Evolutionary conservation across 53 echinoderm and acorn worm genomes (phyloP), one percentile per base, ranked within the genome.

Genomic region (Arbacia lixula): DNA sequence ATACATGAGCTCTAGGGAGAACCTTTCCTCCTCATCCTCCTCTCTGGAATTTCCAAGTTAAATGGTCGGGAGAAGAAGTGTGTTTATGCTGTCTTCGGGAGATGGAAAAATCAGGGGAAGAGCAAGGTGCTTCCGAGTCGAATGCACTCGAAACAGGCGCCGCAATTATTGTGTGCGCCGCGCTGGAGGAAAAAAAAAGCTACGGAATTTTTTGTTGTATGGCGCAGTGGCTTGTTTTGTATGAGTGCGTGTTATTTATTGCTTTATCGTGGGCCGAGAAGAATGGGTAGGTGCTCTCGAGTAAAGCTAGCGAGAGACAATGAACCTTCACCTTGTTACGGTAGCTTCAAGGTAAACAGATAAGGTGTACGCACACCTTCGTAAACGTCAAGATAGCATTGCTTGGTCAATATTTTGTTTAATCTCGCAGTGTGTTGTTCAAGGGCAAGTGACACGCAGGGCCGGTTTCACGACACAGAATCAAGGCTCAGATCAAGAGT

Each of bases 71-170:
- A 30, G n/a, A 30, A 53, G 31, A 73, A 74, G 74, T 52, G 53
- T 74, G 74, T 74, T 74, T 74, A 10, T 74, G 21, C 74, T 52
- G n/a, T 52, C 53, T 29, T 4, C 8, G 52, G 20, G 5, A 74
- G 74, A 74, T n/a, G n/a, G n/a, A n/a, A n/a, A n/a, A n/a, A n/a
- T n/a, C n/a, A 74, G 74, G 49, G 21, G 74, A 5, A 33, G 46
- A 40, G 29, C 41, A 71, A 33, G 68, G 28, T 43, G 9, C 71
- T 71, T 46, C 46, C 1, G 36, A 74, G 74, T 53, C 52, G 49
- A 53, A 74, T 46, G 74, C 35, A 74, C 74, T 74, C 74, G 4
- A 53, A 74, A 19, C 21, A 4, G 74, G 74, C 74, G 74, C 53
- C 74, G 29, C 50, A 69, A 41, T n/a, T n/a, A 24, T 42, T 42